Conservation (phyloP, 2,888 invertebrate species). For the Amblyjoppa proteus region DNA sequence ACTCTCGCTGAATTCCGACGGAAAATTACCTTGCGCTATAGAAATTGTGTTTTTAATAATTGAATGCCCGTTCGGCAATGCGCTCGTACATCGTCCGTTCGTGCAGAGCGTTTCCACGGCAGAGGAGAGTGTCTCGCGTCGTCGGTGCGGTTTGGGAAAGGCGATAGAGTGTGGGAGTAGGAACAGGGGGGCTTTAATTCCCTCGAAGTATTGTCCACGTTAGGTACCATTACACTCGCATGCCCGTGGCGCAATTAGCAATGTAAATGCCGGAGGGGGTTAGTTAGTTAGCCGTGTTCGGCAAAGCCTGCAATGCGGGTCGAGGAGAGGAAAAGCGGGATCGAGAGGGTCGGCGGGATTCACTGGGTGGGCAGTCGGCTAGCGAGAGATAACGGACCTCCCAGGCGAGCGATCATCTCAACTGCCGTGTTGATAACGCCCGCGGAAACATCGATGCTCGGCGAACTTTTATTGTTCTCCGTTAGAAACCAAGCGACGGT, state of each 20-base stretch:
- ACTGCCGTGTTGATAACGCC: conserved; percentile 78
- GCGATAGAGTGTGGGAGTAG: conserved; percentile 36
- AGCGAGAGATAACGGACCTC: conserved; percentile 84
- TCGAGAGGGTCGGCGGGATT: conserved; percentile 20
- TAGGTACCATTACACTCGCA: conserved; percentile 82
- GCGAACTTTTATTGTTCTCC: conserved; percentile 66
- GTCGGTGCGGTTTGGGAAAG: conserved; percentile 37
- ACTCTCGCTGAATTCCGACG: conserved; percentile 4
- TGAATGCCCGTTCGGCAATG: conserved; percentile 59
- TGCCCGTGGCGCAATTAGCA: conserved; percentile 83
- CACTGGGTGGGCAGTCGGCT: conserved; percentile 67
- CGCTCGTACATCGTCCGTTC: conserved; percentile 3
- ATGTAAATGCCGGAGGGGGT: conserved; percentile 83
- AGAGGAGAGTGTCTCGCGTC: conserved; percentile 36
- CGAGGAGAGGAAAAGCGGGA: conserved; percentile 20
- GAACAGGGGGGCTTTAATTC: conserved; percentile 77
- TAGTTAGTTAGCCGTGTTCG: conserved; percentile 84
- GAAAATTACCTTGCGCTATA: background rate
- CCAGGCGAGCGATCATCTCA: conserved; percentile 83
- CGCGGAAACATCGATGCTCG: conserved; percentile 77
- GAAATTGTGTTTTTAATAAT: conserved; percentile 38
- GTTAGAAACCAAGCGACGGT: background rate
- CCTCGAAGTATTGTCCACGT: conserved; percentile 82
- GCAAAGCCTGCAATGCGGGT: conserved; percentile 73
- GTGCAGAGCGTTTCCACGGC: conserved; percentile 34